phyloP scores from a whole-genome alignment of 2,113 vertebrate genomes.

The Entomyzon cyanotis region DNA sequence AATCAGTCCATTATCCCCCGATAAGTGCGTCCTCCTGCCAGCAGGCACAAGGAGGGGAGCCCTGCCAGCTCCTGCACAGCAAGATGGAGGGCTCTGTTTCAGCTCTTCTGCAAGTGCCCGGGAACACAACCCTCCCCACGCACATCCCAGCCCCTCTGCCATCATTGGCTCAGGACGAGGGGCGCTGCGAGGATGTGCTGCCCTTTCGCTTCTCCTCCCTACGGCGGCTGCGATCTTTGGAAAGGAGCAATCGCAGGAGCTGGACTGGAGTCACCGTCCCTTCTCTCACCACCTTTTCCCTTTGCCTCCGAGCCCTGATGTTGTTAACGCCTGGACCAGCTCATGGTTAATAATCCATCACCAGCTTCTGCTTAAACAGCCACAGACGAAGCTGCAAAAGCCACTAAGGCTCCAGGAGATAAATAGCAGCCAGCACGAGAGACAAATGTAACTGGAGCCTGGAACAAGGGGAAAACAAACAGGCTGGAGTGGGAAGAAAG shows the following conservation, averaged over 20 bases:
- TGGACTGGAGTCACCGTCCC: neutral
- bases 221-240: neutral
- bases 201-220: neutral
- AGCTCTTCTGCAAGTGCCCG: neutral
- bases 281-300: neutral
- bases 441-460: neutral
- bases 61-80: slow-evolving; percentile 24
- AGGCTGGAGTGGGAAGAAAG: neutral
- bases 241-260: neutral
- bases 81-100: slow-evolving; percentile 42
- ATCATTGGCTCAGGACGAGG: neutral
- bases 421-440: slow-evolving; percentile 5
- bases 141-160: neutral
- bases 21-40: slow-evolving; percentile 27
- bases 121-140: neutral
- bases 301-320: neutral
- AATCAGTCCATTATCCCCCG: slow-evolving; percentile 51
- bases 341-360: neutral
- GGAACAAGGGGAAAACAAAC: slow-evolving; percentile 24
- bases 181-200: neutral
- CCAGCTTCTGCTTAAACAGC: neutral
- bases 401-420: neutral
- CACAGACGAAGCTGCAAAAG: neutral
- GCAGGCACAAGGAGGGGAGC: slow-evolving; percentile 7
- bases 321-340: neutral